Conservation (phyloP, 2,797 vertebrate genomes). For the Hephaestus fuliginosus region DNA sequence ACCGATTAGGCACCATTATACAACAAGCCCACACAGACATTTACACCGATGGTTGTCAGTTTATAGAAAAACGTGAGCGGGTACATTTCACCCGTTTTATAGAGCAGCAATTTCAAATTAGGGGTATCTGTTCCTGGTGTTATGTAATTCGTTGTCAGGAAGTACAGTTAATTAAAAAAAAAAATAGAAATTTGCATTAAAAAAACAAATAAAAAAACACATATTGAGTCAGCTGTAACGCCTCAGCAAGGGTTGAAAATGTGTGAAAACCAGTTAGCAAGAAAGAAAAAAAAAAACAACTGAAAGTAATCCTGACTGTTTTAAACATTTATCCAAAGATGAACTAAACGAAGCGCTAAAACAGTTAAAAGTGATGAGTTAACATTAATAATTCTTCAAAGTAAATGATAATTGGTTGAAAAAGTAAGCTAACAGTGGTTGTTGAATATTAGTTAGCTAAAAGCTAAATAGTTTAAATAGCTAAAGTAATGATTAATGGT, state of each 20-base stretch:
- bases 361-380: not conserved
- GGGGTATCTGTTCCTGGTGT: not conserved
- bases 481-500: not conserved
- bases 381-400: not conserved
- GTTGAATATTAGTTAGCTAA: not conserved
- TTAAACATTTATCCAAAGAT: too few relatives aligned
- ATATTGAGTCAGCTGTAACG: conserved; percentile 10
- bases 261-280: not conserved
- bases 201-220: not conserved
- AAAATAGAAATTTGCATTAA: not conserved
- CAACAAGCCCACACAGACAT: conserved; percentile 49
- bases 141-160: not conserved
- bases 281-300: not conserved
- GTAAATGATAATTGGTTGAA: not conserved
- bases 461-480: not conserved
- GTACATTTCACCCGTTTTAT: conserved; percentile 2
- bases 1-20: conserved; percentile 39
- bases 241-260: not conserved
- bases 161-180: not conserved
- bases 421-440: not conserved
- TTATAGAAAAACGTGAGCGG: conserved; percentile 21
- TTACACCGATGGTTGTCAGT: conserved; percentile 22
- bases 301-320: not conserved
- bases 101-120: not conserved
- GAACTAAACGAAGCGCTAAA: too few relatives aligned